These are phyloP conservation scores for Solenodon paradoxus DNA, from an alignment of 2,113 vertebrate genomes.

Conservation along the genomic window DNA sequence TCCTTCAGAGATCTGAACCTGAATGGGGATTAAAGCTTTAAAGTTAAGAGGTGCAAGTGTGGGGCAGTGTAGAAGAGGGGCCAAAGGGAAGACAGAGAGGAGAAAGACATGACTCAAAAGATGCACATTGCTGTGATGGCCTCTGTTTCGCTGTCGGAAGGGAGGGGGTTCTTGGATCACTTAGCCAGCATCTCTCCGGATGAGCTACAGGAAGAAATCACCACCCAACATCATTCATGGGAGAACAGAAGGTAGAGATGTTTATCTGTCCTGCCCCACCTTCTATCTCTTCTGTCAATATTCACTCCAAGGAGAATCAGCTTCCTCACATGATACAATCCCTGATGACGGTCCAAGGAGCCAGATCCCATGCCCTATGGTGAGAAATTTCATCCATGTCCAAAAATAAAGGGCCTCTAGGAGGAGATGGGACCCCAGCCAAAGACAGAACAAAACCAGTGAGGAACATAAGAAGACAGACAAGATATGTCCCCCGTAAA, in stretches of 20 bases:
- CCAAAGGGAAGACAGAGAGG: background rate
- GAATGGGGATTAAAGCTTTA: background rate
- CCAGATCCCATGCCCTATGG: background rate
- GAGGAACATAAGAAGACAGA: background rate
- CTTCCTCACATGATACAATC: background rate
- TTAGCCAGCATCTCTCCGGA: background rate
- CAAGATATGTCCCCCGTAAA: rapidly evolving
- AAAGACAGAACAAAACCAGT: background rate
- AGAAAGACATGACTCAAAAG: rapidly evolving
- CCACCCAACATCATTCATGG: background rate
- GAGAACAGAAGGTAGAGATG: background rate
- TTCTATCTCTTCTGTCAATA: background rate
- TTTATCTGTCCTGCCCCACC: background rate
- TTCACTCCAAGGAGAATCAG: background rate
- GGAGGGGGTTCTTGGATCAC: background rate
- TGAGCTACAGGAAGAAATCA: background rate
- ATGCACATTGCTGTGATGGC: rapidly evolving
- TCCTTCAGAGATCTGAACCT: background rate
- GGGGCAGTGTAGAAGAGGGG: background rate
- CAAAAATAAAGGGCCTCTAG: background rate
- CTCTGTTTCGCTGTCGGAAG: rapidly evolving
- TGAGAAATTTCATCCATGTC: background rate
- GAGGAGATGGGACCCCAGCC: background rate
- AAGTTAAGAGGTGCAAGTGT: background rate
- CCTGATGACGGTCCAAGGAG: background rate